These are phyloP conservation scores for Otus sunia DNA, from an alignment of 2,113 vertebrate species.

Conservation along the genomic window DNA sequence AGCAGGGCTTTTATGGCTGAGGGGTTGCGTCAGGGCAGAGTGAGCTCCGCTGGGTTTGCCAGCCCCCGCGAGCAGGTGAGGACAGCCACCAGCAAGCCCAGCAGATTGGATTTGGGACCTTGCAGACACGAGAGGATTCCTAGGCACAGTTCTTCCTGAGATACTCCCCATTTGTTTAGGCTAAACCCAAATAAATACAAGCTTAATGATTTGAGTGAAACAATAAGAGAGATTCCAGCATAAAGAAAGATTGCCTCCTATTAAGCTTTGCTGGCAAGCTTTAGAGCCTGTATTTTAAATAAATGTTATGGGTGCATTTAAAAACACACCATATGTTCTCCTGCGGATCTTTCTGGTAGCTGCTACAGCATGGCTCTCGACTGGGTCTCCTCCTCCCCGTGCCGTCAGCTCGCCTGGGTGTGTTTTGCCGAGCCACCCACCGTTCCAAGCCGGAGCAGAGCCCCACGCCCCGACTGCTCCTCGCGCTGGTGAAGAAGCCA, in stretches of 20 bases:
- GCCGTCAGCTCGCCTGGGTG: neutral
- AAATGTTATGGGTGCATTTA: conserved; percentile 48
- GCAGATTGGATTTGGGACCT: neutral
- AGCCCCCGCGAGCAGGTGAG: neutral
- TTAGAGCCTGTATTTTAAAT: conserved; percentile 51
- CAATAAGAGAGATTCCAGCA: neutral
- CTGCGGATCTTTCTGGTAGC: neutral
- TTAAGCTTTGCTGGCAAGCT: conserved; percentile 36
- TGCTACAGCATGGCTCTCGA: neutral
- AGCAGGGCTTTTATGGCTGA: neutral
- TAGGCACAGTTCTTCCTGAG: neutral
- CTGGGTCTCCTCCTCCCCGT: neutral
- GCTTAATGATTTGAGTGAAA: neutral
- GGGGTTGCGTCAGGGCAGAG: neutral
- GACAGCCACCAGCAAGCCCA: fast-evolving
- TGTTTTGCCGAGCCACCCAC: neutral
- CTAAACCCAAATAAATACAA: neutral
- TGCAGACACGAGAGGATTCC: neutral
- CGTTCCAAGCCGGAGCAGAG: neutral
- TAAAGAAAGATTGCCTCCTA: neutral
- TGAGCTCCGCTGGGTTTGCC: neutral
- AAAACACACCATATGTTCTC: conserved; percentile 57
- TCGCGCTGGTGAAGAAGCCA: neutral
- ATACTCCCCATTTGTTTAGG: neutral
- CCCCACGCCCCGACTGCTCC: neutral